These are phyloP conservation scores for Lateolabrax maculatus DNA, from an alignment of 2,797 vertebrate species.

Conservation along the genomic window DNA sequence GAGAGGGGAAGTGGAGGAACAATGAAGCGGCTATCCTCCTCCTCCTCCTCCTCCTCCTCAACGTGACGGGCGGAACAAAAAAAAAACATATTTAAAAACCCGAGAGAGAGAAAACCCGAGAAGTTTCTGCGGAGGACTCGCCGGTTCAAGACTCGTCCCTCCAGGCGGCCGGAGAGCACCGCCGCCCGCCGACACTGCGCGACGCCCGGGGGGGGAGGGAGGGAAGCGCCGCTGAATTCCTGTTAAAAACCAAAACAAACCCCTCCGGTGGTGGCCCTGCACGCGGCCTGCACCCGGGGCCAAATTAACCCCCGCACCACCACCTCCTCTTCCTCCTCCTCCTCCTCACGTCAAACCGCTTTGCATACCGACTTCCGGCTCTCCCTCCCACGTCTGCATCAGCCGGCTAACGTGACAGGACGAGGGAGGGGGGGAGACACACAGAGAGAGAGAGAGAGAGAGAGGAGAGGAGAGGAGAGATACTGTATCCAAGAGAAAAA, in stretches of 20 bases:
- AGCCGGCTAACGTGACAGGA: constrained; percentile 73
- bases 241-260: constrained; percentile 8
- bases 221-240: not conserved
- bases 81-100: too few species aligned
- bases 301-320: not conserved
- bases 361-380: constrained; percentile 85
- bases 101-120: too few species aligned
- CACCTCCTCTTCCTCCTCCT: not conserved
- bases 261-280: not conserved
- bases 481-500: too few species aligned
- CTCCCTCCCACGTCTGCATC: constrained; percentile 65
- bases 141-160: not conserved
- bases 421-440: too few species aligned
- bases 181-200: not conserved
- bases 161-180: not conserved
- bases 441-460: too few species aligned
- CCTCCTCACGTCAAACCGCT: constrained; percentile 71
- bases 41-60: constrained; percentile 26
- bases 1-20: constrained; percentile 59
- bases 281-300: constrained; percentile 16
- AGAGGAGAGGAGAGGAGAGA: too few species aligned
- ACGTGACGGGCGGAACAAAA: not conserved
- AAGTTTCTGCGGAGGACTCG: constrained; percentile 29
- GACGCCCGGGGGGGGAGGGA: not conserved
- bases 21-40: constrained; percentile 62